Percentiles rank a stretch among this genome's conserved stretches.
phyloP scores from a whole-genome alignment of 2,113 vertebrate genomes.

The Colinus virginianus region DNA sequence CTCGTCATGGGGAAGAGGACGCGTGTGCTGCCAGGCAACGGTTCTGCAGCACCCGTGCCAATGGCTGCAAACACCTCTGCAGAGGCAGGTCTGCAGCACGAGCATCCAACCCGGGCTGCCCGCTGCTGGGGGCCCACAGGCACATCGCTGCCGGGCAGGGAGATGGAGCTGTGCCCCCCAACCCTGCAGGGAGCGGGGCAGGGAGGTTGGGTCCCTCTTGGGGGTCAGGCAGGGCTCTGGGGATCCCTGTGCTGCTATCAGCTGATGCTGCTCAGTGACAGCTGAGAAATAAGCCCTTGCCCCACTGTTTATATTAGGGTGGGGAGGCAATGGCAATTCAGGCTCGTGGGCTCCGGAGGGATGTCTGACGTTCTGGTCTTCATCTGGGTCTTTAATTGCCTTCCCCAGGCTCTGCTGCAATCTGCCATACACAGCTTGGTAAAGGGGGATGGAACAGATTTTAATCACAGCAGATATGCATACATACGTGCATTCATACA shows the following conservation, averaged over 20 bases:
- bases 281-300: background rate
- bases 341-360: background rate
- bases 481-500: background rate
- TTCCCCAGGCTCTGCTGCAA: background rate
- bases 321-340: background rate
- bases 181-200: accelerated
- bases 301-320: accelerated
- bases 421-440: background rate
- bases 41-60: slow-evolving; percentile 52
- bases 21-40: slow-evolving; percentile 65
- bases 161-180: background rate
- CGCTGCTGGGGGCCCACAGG: background rate
- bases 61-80: slow-evolving; percentile 64
- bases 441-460: background rate
- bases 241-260: accelerated
- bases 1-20: slow-evolving; percentile 41
- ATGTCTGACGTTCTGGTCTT: background rate
- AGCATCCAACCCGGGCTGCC: background rate
- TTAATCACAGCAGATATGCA: background rate
- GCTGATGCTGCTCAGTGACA: background rate
- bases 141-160: accelerated
- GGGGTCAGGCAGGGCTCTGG: background rate
- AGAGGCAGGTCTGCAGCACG: slow-evolving; percentile 51
- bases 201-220: background rate
- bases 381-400: background rate